Percentiles rank a stretch among this genome's conserved stretches.
Evolutionary conservation across 1,140 invertebrate genomes (phyloP).

Genomic region (Zaprionus ornatus): DNA sequence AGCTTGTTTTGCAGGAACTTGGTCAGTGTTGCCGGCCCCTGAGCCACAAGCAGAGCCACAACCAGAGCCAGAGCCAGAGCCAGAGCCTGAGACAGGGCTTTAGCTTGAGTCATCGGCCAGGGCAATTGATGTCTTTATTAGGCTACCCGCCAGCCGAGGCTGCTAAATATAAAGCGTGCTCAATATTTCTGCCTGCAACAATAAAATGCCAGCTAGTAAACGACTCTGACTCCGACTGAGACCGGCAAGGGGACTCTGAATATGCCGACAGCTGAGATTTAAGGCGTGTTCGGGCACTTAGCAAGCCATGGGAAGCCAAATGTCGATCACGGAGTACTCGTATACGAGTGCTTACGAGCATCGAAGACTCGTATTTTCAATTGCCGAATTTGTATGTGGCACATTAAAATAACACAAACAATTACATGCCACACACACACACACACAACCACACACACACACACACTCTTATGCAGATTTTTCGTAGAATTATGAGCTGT

Average conservation of each 20-base stretch:
- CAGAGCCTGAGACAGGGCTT: background rate
- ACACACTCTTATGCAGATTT: conserved; percentile 27
- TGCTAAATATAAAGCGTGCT: conserved; percentile 44
- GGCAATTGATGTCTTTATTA: conserved; percentile 77
- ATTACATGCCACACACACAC: conserved; percentile 51
- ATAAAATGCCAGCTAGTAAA: conserved; percentile 52
- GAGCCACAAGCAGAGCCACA: conserved; percentile 4
- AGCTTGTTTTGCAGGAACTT: conserved; percentile 67
- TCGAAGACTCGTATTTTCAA: conserved; percentile 22
- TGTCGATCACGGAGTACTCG: conserved; percentile 41
- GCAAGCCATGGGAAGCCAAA: conserved; percentile 48
- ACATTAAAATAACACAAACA: conserved; percentile 73
- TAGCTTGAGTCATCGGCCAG: conserved; percentile 66
- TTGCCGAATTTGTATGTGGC: conserved; percentile 45
- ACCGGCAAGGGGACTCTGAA: conserved; percentile 8
- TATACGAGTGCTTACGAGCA: conserved; percentile 11
- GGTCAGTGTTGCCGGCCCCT: conserved; percentile 4
- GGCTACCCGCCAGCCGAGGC: conserved; percentile 37
- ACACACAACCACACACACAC: conserved; percentile 15
- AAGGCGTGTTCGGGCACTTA: conserved; percentile 54
- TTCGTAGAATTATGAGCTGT: conserved; percentile 56
- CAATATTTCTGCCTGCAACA: conserved; percentile 30
- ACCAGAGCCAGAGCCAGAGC: background rate
- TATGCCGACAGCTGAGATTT: conserved; percentile 48
- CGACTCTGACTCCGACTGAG: conserved; percentile 5